Conservation (phyloP, 2,797 vertebrate species). For the Xiphophorus birchmanni region DNA sequence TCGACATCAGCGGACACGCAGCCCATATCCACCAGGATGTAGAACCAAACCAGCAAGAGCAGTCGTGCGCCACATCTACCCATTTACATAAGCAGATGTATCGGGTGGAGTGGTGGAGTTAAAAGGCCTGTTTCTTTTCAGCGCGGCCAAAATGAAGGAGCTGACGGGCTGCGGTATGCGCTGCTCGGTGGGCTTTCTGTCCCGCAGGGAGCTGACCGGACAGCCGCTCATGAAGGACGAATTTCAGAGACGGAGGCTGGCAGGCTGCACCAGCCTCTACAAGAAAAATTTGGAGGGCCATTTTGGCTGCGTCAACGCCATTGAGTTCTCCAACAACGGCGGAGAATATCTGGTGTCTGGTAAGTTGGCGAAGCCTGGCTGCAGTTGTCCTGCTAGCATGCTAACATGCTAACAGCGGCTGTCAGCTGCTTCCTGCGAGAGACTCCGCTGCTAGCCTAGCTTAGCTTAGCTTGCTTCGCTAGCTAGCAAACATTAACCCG, state of each 20-base stretch:
- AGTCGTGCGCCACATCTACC: conserved; percentile 28
- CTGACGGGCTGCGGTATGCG: conserved; percentile 90
- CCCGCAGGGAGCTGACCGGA: conserved; percentile 90
- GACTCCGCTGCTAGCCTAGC: conserved; percentile 27
- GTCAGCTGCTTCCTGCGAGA: conserved; percentile 46
- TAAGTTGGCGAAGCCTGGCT: too few relatives aligned
- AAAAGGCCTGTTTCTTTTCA: conserved; percentile 7
- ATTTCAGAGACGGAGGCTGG: conserved; percentile 92
- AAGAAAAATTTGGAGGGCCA: conserved; percentile 97
- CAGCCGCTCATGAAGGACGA: conserved; percentile 93
- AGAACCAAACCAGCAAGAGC: conserved; percentile 21
- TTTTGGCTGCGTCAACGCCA: conserved; percentile 99
- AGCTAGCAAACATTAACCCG: conserved; percentile 43
- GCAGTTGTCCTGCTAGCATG: conserved; percentile 48
- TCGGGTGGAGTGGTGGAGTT: conserved; percentile 31
- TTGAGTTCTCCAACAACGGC: conserved; percentile 98
- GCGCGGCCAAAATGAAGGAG: conserved; percentile 80
- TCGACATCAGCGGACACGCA: conserved; percentile 55
- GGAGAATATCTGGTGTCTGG: conserved; percentile 98
- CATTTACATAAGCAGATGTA: conserved; percentile 29
- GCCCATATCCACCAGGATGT: conserved; percentile 62
- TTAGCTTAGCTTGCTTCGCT: conserved; percentile 50
- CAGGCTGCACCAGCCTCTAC: conserved; percentile 93
- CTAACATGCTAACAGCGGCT: conserved; percentile 41
- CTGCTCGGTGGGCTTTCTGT: conserved; percentile 93